Conservation (phyloP, 2,113 vertebrate species). For the Hepsetus odoe region DNA sequence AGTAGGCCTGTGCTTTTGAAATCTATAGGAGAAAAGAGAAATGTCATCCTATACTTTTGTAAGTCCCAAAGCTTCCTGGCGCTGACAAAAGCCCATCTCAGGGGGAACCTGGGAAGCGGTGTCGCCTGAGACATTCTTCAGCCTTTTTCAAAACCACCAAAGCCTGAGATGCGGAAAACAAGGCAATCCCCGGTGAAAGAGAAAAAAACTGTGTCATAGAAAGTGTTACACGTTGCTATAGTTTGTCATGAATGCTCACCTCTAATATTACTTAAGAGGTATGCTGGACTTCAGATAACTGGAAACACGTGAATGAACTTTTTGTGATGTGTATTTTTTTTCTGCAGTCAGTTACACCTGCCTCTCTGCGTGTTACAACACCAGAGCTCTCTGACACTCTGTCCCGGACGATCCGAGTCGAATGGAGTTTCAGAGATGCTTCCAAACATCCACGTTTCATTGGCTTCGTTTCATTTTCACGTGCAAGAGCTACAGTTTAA, state of each 20-base stretch:
- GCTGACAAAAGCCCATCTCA: constrained; percentile 59
- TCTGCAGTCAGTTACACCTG: constrained; percentile 30
- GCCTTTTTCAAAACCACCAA: constrained; percentile 64
- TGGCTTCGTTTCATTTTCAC: too few species aligned
- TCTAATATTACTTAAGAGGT: constrained; percentile 70
- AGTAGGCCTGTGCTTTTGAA: constrained; percentile 47
- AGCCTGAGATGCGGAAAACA: constrained; percentile 68
- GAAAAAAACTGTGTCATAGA: constrained; percentile 65
- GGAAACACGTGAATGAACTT: constrained; percentile 36
- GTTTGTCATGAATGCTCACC: constrained; percentile 62
- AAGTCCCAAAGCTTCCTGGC: constrained; percentile 52
- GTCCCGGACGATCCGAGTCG: too few species aligned
- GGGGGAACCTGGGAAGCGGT: constrained; percentile 74
- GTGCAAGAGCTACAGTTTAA: too few species aligned
- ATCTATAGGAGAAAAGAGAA: constrained; percentile 74
- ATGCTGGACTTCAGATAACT: constrained; percentile 56
- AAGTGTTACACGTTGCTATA: constrained; percentile 62
- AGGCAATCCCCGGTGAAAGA: constrained; percentile 64
- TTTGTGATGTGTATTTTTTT: constrained; percentile 39
- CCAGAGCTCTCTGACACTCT: constrained; percentile 1
- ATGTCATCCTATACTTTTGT: constrained; percentile 62
- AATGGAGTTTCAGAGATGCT: too few species aligned
- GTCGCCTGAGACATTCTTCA: constrained; percentile 70
- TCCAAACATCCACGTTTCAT: too few species aligned
- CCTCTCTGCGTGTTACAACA: constrained; percentile 10